Evolutionary conservation across 23 tunicate genomes (phyloP).

Genomic region (Ascidia mentula): DNA sequence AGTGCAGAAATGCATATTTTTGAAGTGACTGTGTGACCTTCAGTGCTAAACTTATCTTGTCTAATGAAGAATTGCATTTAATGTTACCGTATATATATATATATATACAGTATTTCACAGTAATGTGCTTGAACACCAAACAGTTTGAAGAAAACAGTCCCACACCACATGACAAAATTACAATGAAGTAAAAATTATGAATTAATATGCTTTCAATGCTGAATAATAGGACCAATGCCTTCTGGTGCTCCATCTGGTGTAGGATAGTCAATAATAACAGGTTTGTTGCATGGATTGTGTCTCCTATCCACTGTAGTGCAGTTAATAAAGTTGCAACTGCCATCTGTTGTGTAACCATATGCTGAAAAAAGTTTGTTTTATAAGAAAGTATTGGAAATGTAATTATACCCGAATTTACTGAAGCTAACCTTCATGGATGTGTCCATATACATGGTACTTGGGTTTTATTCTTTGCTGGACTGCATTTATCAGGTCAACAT

Average conservation of each 20-base stretch:
- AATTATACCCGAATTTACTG: neutral
- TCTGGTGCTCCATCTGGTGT: conserved; percentile 33
- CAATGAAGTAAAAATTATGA: no score
- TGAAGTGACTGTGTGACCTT: no score
- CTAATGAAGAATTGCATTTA: no score
- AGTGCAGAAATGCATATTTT: no score
- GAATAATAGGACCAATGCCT: conserved; percentile 28
- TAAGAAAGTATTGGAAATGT: neutral
- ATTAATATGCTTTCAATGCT: no score
- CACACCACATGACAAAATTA: no score
- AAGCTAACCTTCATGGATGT: conserved; percentile 73
- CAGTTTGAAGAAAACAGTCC: no score
- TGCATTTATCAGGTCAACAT: conserved; percentile 79
- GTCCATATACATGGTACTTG: conserved; percentile 81
- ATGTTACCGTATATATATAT: no score
- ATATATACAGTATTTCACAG: no score
- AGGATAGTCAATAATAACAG: conserved; percentile 40
- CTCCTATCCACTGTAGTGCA: conserved; percentile 26
- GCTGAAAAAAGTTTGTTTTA: conserved; percentile 10
- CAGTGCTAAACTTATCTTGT: no score
- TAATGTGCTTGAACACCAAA: no score
- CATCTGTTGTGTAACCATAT: conserved; percentile 44
- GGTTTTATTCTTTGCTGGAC: conserved; percentile 84
- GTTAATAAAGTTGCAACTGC: conserved; percentile 29
- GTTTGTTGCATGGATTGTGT: conserved; percentile 19